Evolutionary conservation across 2,113 vertebrate species (phyloP).

Genomic region (Neotragus pygmaeus): DNA sequence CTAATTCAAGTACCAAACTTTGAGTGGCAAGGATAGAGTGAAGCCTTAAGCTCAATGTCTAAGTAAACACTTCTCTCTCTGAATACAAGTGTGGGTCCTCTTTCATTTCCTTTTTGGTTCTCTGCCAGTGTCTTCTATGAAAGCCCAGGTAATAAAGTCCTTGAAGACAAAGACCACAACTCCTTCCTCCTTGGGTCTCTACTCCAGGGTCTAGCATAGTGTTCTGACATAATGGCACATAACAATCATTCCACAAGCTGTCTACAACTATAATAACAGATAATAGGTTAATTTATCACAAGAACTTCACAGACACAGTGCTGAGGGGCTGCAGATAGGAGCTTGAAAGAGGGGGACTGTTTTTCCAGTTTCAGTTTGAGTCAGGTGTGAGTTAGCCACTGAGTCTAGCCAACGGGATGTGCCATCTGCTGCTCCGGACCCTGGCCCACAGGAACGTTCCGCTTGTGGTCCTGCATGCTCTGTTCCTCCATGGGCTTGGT

Average conservation of each 20-base stretch:
- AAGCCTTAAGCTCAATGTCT: neutral
- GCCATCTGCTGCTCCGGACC: rapidly evolving
- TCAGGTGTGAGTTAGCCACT: neutral
- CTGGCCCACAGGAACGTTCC: neutral
- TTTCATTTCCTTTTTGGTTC: neutral
- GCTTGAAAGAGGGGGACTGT: neutral
- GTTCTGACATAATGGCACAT: neutral
- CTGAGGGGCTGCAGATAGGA: neutral
- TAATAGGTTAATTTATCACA: neutral
- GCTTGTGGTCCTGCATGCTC: neutral
- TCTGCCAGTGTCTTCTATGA: neutral
- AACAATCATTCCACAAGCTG: neutral
- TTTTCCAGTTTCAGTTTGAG: neutral
- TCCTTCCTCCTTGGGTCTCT: neutral
- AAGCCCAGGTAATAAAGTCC: neutral
- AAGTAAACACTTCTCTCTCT: neutral
- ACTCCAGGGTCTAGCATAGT: neutral
- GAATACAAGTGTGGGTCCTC: neutral
- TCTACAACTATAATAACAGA: neutral
- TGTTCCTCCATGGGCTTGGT: neutral
- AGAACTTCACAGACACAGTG: neutral
- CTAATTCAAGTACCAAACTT: neutral
- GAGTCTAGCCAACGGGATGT: neutral
- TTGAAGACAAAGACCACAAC: neutral
- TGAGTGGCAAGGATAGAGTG: neutral